Evolutionary conservation across 2,888 invertebrate species (phyloP), one percentile per base, ranked within the genome.

Genomic region (Oxytorus armatus): DNA sequence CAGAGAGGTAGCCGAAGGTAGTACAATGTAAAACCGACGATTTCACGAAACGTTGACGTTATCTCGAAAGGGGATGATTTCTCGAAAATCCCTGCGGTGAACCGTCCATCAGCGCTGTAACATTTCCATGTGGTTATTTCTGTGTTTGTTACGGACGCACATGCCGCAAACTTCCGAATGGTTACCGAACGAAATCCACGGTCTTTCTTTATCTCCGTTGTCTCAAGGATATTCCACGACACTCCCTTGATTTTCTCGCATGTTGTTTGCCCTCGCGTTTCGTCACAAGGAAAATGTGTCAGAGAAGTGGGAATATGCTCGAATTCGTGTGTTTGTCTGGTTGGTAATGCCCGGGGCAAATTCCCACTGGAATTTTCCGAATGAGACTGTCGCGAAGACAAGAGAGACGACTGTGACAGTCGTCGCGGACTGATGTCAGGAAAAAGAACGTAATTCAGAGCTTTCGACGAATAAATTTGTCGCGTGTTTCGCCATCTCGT

Each of bases 321-420:
- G 42, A 14, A 69, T 33, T 8, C 25, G 14, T 11, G 65, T 47
- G 53, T 55, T 23, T 59, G 70, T 25, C 65, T 10, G 63, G 11
- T 51, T 10, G 33, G 16, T 16, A 49, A 14, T 8, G n/a, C 47
- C 53, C 33, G 21, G 36, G 36, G 44, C 39, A 23, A 68, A 74
- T 68, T 78, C 78, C 78, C 73, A 47, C 61, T 68, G 78, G 78
- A 78, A 78, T 74, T 78, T 69, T 74, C 33, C 44, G 61, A 61
- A 69, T 69, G 68, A 36, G 44, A 44, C 68, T 68, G 47, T 25
- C 36, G 23, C 18, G 55, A 61, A 51, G 66, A 33, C 61, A 25
- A 59, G 47, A 51, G 29, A 39, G 25, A 55, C 10, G 55, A 18
- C 16, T n/a, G 25, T 14, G 5, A 21, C 14, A 42, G 36, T 10